Conservation (phyloP, 2,888 invertebrate species). For the Scaptomyza cyrtandrae region DNA sequence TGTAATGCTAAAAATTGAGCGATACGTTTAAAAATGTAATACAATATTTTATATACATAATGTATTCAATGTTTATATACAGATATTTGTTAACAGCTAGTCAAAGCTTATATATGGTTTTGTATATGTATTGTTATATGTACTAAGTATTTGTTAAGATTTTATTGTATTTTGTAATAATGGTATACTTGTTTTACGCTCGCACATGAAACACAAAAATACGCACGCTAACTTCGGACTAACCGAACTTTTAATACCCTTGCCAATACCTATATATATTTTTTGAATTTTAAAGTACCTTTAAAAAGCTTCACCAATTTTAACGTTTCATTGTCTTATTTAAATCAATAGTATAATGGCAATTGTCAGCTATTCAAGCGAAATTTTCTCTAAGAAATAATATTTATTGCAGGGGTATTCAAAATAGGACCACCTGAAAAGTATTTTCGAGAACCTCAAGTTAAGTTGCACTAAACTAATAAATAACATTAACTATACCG, state of each 20-base stretch:
- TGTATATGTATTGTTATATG: constrained; percentile 50
- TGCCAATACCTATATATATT: constrained; percentile 25
- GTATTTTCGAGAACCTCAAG: constrained; percentile 52
- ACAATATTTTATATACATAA: constrained; percentile 32
- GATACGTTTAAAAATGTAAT: constrained; percentile 23
- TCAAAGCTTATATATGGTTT: constrained; percentile 44
- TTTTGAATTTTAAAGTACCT: neutral
- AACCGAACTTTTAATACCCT: constrained; percentile 20
- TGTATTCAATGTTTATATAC: constrained; percentile 54
- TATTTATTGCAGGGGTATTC: constrained; percentile 25
- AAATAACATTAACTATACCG: constrained; percentile 18
- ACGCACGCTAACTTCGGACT: constrained; percentile 14
- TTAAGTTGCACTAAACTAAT: constrained; percentile 33
- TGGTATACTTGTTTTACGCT: constrained; percentile 27
- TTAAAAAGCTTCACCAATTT: neutral
- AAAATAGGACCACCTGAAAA: constrained; percentile 65
- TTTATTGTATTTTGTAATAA: constrained; percentile 51
- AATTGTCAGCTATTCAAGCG: neutral
- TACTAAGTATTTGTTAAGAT: constrained; percentile 36
- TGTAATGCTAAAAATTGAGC: constrained; percentile 12
- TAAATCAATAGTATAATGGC: neutral
- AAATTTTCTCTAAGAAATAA: neutral
- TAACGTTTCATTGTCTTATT: neutral
- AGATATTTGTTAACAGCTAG: constrained; percentile 42
- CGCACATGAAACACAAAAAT: constrained; percentile 31